A percentile compares a stretch with the other conserved stretches of the same genome.
Conservation (phyloP, 2,888 invertebrate genomes). For the Sclerodermus sp. region DNA sequence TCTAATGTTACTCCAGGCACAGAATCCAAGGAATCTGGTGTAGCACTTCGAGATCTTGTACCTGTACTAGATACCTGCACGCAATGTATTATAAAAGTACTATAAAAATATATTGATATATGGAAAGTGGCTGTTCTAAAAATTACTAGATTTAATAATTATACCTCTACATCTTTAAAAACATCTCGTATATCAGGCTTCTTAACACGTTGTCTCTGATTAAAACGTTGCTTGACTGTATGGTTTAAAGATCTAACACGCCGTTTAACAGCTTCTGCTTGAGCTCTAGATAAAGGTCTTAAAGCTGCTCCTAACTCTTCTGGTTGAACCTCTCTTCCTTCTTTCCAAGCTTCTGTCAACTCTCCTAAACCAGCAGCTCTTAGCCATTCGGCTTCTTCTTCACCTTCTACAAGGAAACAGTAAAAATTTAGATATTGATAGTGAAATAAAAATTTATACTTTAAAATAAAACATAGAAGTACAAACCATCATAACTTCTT, state of each 20-base stretch:
- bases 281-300: conserved; percentile 67
- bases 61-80: conserved; percentile 80
- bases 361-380: conserved; percentile 73
- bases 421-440: background rate
- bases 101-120: too few species aligned
- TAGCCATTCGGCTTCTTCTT: conserved; percentile 77
- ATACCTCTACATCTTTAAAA: conserved; percentile 79
- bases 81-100: too few species aligned
- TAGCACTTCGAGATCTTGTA: conserved; percentile 82
- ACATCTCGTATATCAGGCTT: conserved; percentile 83
- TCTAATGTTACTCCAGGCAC: conserved; percentile 62
- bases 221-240: conserved; percentile 65
- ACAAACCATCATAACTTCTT: conserved; percentile 51
- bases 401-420: conserved; percentile 63
- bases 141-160: conserved; percentile 2
- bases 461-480: conserved; percentile 11
- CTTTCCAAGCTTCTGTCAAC: conserved; percentile 71
- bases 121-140: background rate
- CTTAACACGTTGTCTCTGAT: conserved; percentile 60
- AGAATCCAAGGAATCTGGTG: conserved; percentile 86
- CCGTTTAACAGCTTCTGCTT: conserved; percentile 76
- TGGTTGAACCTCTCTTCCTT: conserved; percentile 65
- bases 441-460: background rate
- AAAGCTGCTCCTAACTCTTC: conserved; percentile 62
- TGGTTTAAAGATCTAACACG: conserved; percentile 76